These are phyloP conservation scores for Drosophila anomelani DNA, from an alignment of 2,888 invertebrate genomes.

Conservation along the genomic window DNA sequence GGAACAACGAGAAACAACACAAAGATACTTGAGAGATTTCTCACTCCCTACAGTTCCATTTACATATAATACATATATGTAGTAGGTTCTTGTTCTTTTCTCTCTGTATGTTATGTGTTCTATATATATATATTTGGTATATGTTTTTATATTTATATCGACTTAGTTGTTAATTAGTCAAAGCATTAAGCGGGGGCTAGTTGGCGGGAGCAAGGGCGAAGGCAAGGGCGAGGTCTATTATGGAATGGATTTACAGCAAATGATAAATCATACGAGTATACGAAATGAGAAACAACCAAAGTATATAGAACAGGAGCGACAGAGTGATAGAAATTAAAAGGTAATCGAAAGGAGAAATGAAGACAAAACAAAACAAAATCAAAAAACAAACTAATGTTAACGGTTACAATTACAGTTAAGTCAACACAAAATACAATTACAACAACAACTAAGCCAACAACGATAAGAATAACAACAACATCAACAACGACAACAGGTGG, in stretches of 20 bases:
- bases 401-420: slow-evolving; percentile 42
- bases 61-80: slow-evolving; percentile 6
- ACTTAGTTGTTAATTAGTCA: slow-evolving; percentile 38
- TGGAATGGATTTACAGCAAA: slow-evolving; percentile 29
- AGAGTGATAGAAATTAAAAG: not conserved
- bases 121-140: slow-evolving; percentile 8
- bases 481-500: slow-evolving; percentile 39
- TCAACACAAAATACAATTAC: slow-evolving; percentile 44
- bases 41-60: slow-evolving; percentile 15
- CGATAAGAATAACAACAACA: slow-evolving; percentile 24
- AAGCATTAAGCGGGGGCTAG: slow-evolving; percentile 34
- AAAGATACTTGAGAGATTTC: slow-evolving; percentile 30
- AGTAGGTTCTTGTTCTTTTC: not conserved
- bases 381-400: slow-evolving; percentile 40
- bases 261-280: slow-evolving; percentile 33
- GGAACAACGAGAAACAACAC: slow-evolving; percentile 3
- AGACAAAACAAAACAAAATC: slow-evolving; percentile 38
- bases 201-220: not conserved
- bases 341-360: slow-evolving; percentile 14
- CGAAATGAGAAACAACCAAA: slow-evolving; percentile 16
- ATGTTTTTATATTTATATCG: slow-evolving; percentile 33
- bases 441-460: slow-evolving; percentile 45
- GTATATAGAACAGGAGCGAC: not conserved
- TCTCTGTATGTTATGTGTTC: slow-evolving; percentile 1
- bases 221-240: not conserved